Evolutionary conservation across 92 coral and sea anemone genomes (phyloP), one percentile per base, ranked within the genome.

Genomic region (Metridium senile): DNA sequence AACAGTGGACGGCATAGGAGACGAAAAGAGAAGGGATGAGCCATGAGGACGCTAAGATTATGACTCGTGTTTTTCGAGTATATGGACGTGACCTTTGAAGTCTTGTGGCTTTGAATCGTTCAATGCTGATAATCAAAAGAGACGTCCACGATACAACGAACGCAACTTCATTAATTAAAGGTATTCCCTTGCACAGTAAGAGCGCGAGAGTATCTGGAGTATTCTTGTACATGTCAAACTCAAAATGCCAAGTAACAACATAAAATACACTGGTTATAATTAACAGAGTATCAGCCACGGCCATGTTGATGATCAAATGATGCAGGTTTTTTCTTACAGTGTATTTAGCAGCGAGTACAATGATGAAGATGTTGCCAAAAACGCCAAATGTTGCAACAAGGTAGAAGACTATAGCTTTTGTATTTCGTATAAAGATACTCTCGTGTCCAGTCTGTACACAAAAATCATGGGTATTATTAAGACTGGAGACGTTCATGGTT

Each of bases 271-370:
- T 30, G 4, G 53, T 9, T 10, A 66, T 2, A 22, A 66, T 33
- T 0, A 72, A 64, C 19, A 72, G 51, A 26, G 53, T 56, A 53
- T 72, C 77, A 21, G 77, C 26, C 52, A 72, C 65, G 28, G 77
- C 77, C 77, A 66, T 66, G 71, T 66, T 66, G 71, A 66, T 39
- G 47, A 66, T 66, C 47, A 66, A 20, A 39, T 66, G 49, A 72
- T 72, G 77, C 13, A 72, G 52, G 63, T 53, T 72, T 53, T 34
- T 72, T 54, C 62, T 21, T 53, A 30, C 30, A 33, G 39, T 72
- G 66, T 21, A 52, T 72, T 56, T 72, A 20, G 25, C 26, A 29
- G 65, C 77, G 43, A 53, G 46, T 16, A 51, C 33, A 43, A 72
- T 0, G 63, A 72, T 51, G 26, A 72, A 56, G 62, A 72, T 52